phyloP scores from a whole-genome alignment of 1,140 invertebrate genomes.

The Medauroidea extradentata region DNA sequence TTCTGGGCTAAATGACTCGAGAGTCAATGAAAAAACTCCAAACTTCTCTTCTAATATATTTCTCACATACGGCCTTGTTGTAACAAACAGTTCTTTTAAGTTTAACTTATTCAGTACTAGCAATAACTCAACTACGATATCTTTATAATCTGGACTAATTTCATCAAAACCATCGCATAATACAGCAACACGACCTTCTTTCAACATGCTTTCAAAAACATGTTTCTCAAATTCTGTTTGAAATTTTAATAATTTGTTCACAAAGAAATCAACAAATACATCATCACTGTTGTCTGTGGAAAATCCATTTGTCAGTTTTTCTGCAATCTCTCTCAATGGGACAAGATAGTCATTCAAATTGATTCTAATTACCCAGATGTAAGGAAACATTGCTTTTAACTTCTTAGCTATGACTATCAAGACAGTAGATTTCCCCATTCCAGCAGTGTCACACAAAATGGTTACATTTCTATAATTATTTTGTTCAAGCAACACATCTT shows the following conservation, averaged over 20 bases:
- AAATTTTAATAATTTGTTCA: too few relatives aligned
- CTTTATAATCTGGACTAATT: constrained; percentile 3
- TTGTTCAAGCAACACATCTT: too few relatives aligned
- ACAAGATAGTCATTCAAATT: constrained; percentile 5
- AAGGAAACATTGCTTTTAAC: neutral
- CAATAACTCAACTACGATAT: constrained; percentile 1
- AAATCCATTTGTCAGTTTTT: neutral
- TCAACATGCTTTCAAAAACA: neutral
- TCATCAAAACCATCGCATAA: constrained; percentile 17
- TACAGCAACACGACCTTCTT: neutral
- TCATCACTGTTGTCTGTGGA: neutral
- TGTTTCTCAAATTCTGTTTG: neutral
- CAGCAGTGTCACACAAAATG: too few relatives aligned
- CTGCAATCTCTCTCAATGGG: neutral
- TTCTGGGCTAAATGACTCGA: neutral
- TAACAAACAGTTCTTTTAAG: constrained; percentile 2
- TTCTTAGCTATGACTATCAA: neutral
- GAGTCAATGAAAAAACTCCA: neutral
- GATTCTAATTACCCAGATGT: constrained; percentile 5
- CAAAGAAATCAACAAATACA: too few relatives aligned
- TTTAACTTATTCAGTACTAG: neutral
- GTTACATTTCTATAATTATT: too few relatives aligned
- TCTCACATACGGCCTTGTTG: neutral
- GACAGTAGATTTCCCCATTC: constrained; percentile 1
- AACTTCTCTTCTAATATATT: constrained; percentile 4